These are phyloP conservation scores for Drosophila stalkeri DNA, from an alignment of 2,888 invertebrate genomes.

Conservation along the genomic window DNA sequence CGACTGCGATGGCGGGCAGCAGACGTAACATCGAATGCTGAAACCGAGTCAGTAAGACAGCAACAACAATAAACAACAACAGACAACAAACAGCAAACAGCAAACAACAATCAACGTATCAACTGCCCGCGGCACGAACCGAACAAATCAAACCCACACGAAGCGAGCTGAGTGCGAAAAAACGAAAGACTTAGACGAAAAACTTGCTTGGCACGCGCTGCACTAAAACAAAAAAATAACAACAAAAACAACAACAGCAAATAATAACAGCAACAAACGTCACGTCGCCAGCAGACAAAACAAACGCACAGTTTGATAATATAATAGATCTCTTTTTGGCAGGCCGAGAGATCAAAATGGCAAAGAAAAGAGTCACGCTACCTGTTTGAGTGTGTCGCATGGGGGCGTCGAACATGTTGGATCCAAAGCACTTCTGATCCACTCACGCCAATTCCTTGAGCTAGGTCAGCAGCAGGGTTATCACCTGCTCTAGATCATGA, in stretches of 20 bases:
- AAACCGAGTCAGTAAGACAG: conserved; percentile 63
- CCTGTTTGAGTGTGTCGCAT: conserved; percentile 15
- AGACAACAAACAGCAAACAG: conserved; percentile 25
- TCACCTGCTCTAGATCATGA: conserved; percentile 39
- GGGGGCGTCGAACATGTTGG: conserved; percentile 67
- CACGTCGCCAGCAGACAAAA: conserved; percentile 50
- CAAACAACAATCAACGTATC: conserved; percentile 35
- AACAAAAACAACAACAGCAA: not conserved
- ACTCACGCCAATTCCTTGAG: conserved; percentile 30
- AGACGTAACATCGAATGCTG: conserved; percentile 57
- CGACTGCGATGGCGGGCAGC: conserved; percentile 33
- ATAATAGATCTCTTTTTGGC: conserved; percentile 46
- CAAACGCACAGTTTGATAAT: conserved; percentile 59
- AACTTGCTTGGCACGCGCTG: conserved; percentile 65
- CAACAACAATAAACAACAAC: conserved; percentile 18
- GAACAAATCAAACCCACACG: conserved; percentile 34
- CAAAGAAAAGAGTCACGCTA: conserved; percentile 2
- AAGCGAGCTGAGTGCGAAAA: conserved; percentile 56
- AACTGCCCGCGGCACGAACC: conserved; percentile 52
- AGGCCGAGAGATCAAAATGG: conserved; percentile 14
- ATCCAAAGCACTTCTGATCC: not conserved
- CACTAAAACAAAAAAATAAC: conserved; percentile 9
- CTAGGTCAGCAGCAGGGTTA: conserved; percentile 16
- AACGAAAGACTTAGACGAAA: conserved; percentile 63
- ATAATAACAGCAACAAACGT: conserved; percentile 31